Conservation (phyloP, 2,888 invertebrate species). For the Meiosimyza decipiens region DNA sequence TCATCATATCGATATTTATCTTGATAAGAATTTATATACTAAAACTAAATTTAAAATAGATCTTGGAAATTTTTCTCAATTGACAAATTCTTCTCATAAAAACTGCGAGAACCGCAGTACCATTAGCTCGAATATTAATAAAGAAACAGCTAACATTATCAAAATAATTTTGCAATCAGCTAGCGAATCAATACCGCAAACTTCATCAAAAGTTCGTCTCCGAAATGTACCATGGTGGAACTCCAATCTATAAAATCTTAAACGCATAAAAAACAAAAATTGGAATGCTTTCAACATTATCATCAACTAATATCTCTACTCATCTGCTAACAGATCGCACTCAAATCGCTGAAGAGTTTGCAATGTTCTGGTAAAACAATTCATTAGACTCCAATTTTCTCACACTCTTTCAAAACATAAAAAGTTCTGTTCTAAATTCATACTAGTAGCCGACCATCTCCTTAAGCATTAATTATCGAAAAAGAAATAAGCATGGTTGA, state of each 20-base stretch:
- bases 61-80: constrained; percentile 16
- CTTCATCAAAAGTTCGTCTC: background rate
- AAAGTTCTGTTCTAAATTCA: background rate
- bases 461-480: background rate
- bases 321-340: too few relatives aligned
- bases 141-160: constrained; percentile 28
- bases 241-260: constrained; percentile 11
- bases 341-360: constrained; percentile 1
- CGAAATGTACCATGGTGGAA: constrained; percentile 30
- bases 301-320: too few relatives aligned
- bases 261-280: constrained; percentile 22
- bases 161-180: constrained; percentile 34
- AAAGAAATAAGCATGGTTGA: background rate
- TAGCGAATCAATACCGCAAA: constrained; percentile 26
- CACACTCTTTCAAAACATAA: background rate
- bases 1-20: constrained; percentile 13
- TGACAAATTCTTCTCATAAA: background rate
- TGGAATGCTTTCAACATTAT: constrained; percentile 18
- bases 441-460: background rate
- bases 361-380: constrained; percentile 1
- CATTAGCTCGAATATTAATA: constrained; percentile 28
- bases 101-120: background rate
- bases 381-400: background rate
- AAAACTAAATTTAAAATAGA: constrained; percentile 25
- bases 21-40: too few relatives aligned